A percentile compares a stretch with the other conserved stretches of the same genome.
These are phyloP conservation scores for Sebastes vulpes DNA, from an alignment of 2,797 vertebrate species.

Conservation along the genomic window DNA sequence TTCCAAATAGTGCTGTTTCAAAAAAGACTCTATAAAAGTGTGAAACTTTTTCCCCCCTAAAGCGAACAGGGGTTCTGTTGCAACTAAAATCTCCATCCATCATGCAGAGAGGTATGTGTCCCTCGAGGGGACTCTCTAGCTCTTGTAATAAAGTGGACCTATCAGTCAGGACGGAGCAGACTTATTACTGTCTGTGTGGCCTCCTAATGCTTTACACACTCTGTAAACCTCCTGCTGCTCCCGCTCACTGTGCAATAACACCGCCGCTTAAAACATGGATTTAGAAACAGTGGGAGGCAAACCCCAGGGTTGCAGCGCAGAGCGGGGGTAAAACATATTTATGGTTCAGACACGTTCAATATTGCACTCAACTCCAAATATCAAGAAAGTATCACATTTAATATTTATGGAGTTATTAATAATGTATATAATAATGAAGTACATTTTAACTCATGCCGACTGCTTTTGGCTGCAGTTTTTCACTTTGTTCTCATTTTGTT, in stretches of 20 bases:
- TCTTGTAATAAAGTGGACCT: slow-evolving; percentile 80
- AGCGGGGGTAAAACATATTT: slow-evolving; percentile 2
- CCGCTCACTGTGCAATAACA: slow-evolving; percentile 54
- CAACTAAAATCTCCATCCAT: slow-evolving; percentile 81
- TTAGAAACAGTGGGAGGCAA: slow-evolving; percentile 46
- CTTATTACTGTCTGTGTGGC: slow-evolving; percentile 74
- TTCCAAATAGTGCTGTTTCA: slow-evolving; percentile 5
- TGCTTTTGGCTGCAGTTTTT: not conserved
- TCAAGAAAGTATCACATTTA: slow-evolving; percentile 4
- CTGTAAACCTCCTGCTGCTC: slow-evolving; percentile 63
- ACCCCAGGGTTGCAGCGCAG: slow-evolving; percentile 14
- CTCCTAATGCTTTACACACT: slow-evolving; percentile 57
- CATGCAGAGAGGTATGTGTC: slow-evolving; percentile 81
- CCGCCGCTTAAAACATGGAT: slow-evolving; percentile 30
- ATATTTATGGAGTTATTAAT: slow-evolving; percentile 21
- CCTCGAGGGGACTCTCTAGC: slow-evolving; percentile 71
- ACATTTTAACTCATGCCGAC: not conserved
- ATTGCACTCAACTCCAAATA: not conserved
- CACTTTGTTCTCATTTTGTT: slow-evolving; percentile 17
- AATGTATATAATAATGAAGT: slow-evolving; percentile 7
- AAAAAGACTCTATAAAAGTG: slow-evolving; percentile 31
- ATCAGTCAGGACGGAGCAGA: slow-evolving; percentile 77
- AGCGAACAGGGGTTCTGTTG: slow-evolving; percentile 52
- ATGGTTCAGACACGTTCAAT: slow-evolving; percentile 15
- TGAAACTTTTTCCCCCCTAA: slow-evolving; percentile 13